Conservation (phyloP, 2,888 invertebrate genomes). For the Eupithecia dodoneata region DNA sequence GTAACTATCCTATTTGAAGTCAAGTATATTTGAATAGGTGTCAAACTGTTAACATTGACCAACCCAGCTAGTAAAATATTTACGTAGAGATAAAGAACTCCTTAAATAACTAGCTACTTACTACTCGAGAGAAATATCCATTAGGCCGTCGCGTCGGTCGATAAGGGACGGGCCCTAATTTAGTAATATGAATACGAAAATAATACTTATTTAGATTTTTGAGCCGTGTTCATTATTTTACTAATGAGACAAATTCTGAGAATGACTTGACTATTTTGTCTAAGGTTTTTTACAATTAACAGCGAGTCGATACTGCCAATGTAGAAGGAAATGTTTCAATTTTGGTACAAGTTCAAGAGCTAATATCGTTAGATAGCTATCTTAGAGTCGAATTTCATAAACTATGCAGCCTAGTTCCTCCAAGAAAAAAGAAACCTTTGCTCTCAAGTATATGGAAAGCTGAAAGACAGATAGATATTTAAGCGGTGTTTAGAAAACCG, state of each 20-base stretch:
- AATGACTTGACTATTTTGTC: not conserved
- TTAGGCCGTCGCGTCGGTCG: slow-evolving; percentile 32
- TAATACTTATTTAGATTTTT: slow-evolving; percentile 48
- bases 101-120: slow-evolving; percentile 17
- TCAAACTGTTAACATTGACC: not conserved
- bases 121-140: slow-evolving; percentile 49
- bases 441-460: too few relatives aligned
- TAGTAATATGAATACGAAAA: slow-evolving; percentile 47
- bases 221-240: slow-evolving; percentile 42
- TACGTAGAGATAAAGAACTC: slow-evolving; percentile 3
- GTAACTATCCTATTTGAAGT: not conserved
- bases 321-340: too few relatives aligned
- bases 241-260: not conserved
- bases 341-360: too few relatives aligned
- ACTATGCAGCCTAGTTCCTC: too few relatives aligned
- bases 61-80: not conserved
- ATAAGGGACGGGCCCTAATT: slow-evolving; percentile 36
- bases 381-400: too few relatives aligned
- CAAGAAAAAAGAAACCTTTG: too few relatives aligned
- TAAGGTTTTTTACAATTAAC: not conserved
- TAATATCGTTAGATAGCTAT: too few relatives aligned
- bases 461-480: too few relatives aligned
- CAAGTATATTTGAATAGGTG: not conserved
- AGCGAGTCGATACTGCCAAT: not conserved
- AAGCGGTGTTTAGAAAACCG: too few relatives aligned